phyloP scores from a whole-genome alignment of 2,888 invertebrate genomes.

The Coleophora flavipennella region DNA sequence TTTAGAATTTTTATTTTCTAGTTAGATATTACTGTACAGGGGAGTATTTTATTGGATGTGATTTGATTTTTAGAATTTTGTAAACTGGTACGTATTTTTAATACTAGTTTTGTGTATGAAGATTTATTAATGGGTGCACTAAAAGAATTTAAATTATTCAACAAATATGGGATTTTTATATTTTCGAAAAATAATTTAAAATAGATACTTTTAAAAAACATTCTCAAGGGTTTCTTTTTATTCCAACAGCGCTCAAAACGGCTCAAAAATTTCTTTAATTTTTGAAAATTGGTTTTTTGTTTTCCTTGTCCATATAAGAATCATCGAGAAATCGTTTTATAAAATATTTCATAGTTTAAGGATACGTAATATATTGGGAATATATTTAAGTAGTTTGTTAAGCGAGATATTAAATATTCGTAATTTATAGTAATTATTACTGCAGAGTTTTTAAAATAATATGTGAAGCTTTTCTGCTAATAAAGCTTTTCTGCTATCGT shows the following conservation, averaged over 20 bases:
- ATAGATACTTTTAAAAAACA: too few species aligned
- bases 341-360: neutral
- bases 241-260: slow-evolving; percentile 6
- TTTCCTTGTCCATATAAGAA: slow-evolving; percentile 12
- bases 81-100: too few species aligned
- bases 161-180: too few species aligned
- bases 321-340: slow-evolving; percentile 24
- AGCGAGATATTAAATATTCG: slow-evolving; percentile 12
- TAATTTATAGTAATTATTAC: slow-evolving; percentile 2
- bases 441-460: slow-evolving; percentile 3
- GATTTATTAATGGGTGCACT: too few species aligned
- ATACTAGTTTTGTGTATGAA: too few species aligned
- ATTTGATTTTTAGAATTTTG: too few species aligned
- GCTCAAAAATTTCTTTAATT: slow-evolving; percentile 14
- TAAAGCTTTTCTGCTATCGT: too few species aligned
- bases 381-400: slow-evolving; percentile 15
- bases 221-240: neutral
- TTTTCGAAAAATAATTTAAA: too few species aligned
- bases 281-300: slow-evolving; percentile 3
- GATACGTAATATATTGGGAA: too few species aligned
- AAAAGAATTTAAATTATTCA: too few species aligned
- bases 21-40: neutral
- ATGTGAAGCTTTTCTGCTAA: slow-evolving; percentile 19
- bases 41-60: too few species aligned
- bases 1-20: neutral